Base-by-base conservation (phyloP, 1,140 invertebrate genomes). In the Dolichoris vasculosae region DNA sequence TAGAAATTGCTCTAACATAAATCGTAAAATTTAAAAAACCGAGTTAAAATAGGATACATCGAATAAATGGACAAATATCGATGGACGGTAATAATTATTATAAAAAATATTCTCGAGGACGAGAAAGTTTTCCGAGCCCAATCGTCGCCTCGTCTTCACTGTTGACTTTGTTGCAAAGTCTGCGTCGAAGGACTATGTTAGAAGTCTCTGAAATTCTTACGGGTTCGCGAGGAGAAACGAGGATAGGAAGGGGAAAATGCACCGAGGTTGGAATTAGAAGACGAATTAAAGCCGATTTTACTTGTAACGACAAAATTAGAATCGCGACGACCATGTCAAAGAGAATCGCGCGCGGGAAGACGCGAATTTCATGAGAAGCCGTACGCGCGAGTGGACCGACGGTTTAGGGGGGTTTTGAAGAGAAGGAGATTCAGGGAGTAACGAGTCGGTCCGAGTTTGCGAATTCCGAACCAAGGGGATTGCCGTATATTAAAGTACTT, bases 401-500 rank as follows among this genome's bases (percentile, higher is more conserved):
- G 2, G 38, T n/a, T 88, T n/a, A n/a, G 59, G 59, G 46, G 43
- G 17, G 87, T 64, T 86, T 87, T 86, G 86, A 85, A 86, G 83
- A 78, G 82, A 80, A 51, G 55, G 82, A 87, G 63, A 84, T 86
- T 43, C 55, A 64, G 83, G 69, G 30, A 20, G 82, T 77, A 86
- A 84, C 43, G 67, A 88, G 88, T 89, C 88, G 78, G 90, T 89
- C 86, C 88, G 90, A 91, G 91, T 91, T 91, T 88, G 88, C 78
- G 90, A 91, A 90, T 90, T 91, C 86, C 89, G 87, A 91, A 89
- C 88, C 88, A 90, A 90, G 88, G 90, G 90, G 91, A 92, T 91
- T 91, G 90, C 87, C 87, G 89, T 91, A 89, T 90, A 92, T 91
- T 90, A 90, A 90, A 91, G 91, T 90, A 91, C 90, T 91, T 92